A percentile compares a stretch with the other conserved stretches of the same genome.
Conservation (phyloP, 64 coral and sea anemone genomes). For the Montipora cactus region DNA sequence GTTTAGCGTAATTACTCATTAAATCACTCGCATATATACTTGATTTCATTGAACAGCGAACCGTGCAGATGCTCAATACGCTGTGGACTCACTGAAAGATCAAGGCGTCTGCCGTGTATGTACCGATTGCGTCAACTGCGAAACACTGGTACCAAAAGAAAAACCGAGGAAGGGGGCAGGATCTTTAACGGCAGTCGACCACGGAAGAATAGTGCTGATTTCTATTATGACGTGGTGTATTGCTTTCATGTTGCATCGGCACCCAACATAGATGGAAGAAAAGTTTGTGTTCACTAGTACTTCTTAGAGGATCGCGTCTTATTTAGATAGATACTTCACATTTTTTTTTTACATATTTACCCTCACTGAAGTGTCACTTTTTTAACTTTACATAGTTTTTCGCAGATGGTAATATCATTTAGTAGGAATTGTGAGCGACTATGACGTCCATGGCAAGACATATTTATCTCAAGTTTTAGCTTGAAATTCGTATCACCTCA, state of each 20-base stretch:
- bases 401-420: too few relatives aligned
- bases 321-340: too few relatives aligned
- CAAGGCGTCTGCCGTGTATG: constrained; percentile 59
- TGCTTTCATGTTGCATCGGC: not conserved
- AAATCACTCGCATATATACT: not conserved
- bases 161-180: not conserved
- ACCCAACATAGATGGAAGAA: not conserved
- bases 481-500: too few relatives aligned
- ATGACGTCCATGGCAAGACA: too few relatives aligned
- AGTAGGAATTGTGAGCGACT: too few relatives aligned
- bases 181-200: not conserved
- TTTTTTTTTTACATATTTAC: too few relatives aligned
- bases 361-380: too few relatives aligned
- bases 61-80: constrained; percentile 61
- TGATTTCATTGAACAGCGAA: constrained; percentile 28
- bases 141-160: not conserved
- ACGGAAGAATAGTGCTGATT: not conserved
- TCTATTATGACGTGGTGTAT: not conserved
- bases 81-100: constrained; percentile 32
- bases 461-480: too few relatives aligned
- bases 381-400: too few relatives aligned
- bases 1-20: too few relatives aligned
- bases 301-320: too few relatives aligned
- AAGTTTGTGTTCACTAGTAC: too few relatives aligned
- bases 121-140: constrained; percentile 64